Evolutionary conservation across 2,888 invertebrate genomes (phyloP), one percentile per base, ranked within the genome.

Genomic region (Ichneumon xanthorius): DNA sequence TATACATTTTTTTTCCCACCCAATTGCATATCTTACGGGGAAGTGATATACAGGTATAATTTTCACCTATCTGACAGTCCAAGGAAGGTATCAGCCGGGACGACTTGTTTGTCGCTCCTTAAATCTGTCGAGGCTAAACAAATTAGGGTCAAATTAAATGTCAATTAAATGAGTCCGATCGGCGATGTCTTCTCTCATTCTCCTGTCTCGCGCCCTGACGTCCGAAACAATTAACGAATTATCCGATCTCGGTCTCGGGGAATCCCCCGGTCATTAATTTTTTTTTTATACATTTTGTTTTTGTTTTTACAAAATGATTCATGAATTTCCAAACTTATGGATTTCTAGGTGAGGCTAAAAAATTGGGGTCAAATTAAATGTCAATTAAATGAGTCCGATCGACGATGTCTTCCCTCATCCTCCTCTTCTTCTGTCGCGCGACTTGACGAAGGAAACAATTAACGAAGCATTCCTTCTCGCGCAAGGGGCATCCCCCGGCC

Each of bases 141-240:
- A 58, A 58, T 58, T 58, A 58, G 26, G 22, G 11, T 58, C 58
- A 58, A 26, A 58, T 58, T 58, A 58, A 58, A 58, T 22, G 26
- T 58, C 58, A 26, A 58, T 58, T 58, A 26, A 58, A 58, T 58
- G 11, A 11, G 11, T 26, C 16, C 14, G 22, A 58, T 26, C 5
- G 14, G 0, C 22, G 58, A 26, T 22, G 22, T 22, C 58, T 58
- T 58, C 58, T 58, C 11, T 26, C 26, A 22, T 58, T 26, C 14
- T 22, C 14, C 45, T 48, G 22, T 58, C 22, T 58, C 5, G 14
- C 58, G 58, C 4, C 22, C 14, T 26, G 58, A 58, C 58, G 58
- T 4, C 26, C 58, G 9, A 58, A 58, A 58, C 45, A 16, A 48
- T 48, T 48, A 48, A 48, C 16, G 45, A 48, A 16, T 14, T 48